Evolutionary conservation across 92 coral and sea anemone genomes (phyloP).

Genomic region (Siderastrea radians): DNA sequence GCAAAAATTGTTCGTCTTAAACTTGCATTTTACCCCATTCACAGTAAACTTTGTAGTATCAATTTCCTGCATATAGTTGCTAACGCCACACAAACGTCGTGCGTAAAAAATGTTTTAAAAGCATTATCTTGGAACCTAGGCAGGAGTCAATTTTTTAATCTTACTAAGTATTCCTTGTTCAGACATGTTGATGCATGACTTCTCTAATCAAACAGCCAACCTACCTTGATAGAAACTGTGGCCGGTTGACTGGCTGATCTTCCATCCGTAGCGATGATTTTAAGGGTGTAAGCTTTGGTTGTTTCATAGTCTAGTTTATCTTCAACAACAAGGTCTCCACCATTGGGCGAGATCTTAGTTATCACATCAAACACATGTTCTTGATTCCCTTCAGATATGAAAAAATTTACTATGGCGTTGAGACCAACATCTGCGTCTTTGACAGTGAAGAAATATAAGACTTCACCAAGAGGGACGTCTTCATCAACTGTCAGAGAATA

Average conservation of each 20-base stretch:
- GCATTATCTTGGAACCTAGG: no score
- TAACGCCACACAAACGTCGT: no score
- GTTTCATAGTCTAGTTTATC: slow-evolving; percentile 76
- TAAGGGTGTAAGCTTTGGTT: slow-evolving; percentile 60
- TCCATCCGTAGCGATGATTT: slow-evolving; percentile 72
- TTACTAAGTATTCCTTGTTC: no score
- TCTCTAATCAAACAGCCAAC: background rate
- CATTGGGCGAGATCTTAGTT: slow-evolving; percentile 42
- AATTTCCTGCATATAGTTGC: no score
- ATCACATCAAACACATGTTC: slow-evolving; percentile 72
- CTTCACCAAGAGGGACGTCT: slow-evolving; percentile 61
- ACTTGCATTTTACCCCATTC: no score
- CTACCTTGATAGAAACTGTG: slow-evolving; percentile 72
- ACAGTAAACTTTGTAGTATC: no score
- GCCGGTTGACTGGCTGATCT: slow-evolving; percentile 39
- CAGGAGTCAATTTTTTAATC: no score
- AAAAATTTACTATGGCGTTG: slow-evolving; percentile 62
- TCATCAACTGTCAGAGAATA: slow-evolving; percentile 74
- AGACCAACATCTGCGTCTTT: slow-evolving; percentile 77
- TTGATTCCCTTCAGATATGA: slow-evolving; percentile 82
- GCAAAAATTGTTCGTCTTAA: no score
- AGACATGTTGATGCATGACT: background rate
- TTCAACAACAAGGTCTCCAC: slow-evolving; percentile 59
- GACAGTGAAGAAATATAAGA: slow-evolving; percentile 34
- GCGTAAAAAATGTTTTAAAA: no score